Percentiles rank a stretch among this genome's conserved stretches.
These are phyloP conservation scores for Rissa tridactyla DNA, from an alignment of 2,113 vertebrate genomes.

Conservation along the genomic window DNA sequence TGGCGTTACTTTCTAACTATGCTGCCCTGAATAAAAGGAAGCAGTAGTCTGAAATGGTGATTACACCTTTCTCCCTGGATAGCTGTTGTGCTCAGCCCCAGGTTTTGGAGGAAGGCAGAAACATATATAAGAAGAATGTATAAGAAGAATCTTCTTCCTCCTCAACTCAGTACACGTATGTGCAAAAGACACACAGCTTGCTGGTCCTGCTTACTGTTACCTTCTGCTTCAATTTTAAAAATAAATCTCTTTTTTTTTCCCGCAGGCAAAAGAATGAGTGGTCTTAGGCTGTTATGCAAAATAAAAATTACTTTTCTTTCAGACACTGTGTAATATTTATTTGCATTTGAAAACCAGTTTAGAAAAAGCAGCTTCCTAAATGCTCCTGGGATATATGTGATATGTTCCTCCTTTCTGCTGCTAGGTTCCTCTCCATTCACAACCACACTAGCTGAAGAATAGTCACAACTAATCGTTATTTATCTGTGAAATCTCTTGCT, in stretches of 20 bases:
- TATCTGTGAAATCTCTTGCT: neutral
- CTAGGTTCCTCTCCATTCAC: neutral
- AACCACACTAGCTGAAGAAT: neutral
- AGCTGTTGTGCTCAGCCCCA: neutral
- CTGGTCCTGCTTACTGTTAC: neutral
- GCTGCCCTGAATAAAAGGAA: neutral
- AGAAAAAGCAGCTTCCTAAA: neutral
- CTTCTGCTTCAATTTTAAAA: neutral
- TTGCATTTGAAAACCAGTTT: constrained; percentile 3
- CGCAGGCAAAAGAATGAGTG: neutral
- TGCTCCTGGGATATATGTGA: neutral
- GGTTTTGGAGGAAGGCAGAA: neutral
- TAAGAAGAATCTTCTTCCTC: neutral
- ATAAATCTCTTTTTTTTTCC: neutral
- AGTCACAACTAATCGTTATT: neutral
- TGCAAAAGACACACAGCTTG: neutral
- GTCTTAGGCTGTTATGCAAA: neutral
- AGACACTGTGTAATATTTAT: neutral
- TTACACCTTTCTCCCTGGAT: neutral
- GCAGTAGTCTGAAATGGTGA: neutral
- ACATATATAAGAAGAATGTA: neutral
- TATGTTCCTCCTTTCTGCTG: neutral
- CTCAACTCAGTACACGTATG: neutral
- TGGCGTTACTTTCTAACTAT: neutral
- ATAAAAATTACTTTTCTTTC: neutral